Evolutionary conservation across 2,888 invertebrate species (phyloP).

Genomic region (Sphecodes monilicornis): DNA sequence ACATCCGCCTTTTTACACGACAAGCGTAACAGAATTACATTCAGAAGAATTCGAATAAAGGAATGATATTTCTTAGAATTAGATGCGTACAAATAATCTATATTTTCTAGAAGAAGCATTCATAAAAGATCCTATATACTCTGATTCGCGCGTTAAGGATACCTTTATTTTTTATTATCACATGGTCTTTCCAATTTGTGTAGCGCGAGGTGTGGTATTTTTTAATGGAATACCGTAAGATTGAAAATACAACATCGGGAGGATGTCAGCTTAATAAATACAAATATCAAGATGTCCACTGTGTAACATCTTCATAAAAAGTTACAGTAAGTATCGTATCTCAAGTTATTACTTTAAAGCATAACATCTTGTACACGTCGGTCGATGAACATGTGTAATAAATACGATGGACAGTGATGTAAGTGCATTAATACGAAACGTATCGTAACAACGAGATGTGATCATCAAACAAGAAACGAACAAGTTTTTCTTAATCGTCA

Average conservation of each 20-base stretch:
- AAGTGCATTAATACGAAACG: conserved; percentile 41
- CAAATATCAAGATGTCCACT: conserved; percentile 70
- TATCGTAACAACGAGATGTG: conserved; percentile 23
- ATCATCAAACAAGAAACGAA: conserved; percentile 1
- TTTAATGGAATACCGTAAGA: conserved; percentile 71
- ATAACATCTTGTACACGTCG: conserved; percentile 46
- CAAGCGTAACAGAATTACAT: conserved; percentile 32
- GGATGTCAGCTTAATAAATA: conserved; percentile 70
- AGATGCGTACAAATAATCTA: conserved; percentile 34
- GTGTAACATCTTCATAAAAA: conserved; percentile 66
- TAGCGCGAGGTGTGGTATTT: conserved; percentile 73
- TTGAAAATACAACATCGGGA: conserved; percentile 69
- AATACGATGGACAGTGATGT: conserved; percentile 27
- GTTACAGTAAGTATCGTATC: conserved; percentile 70
- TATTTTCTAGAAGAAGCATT: conserved; percentile 23
- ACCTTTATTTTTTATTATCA: conserved; percentile 66
- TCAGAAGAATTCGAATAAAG: conserved; percentile 26
- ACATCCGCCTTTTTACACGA: conserved; percentile 74
- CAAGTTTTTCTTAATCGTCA: conserved; percentile 10
- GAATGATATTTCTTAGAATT: conserved; percentile 8
- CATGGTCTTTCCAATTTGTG: conserved; percentile 73
- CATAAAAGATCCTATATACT: conserved; percentile 45
- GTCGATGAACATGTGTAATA: conserved; percentile 33
- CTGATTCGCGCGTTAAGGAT: conserved; percentile 46
- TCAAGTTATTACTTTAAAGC: conserved; percentile 63